A percentile compares a stretch with the other conserved stretches of the same genome.
phyloP scores from a whole-genome alignment of 2,113 vertebrate species.

The Psittacula cyanocephala region DNA sequence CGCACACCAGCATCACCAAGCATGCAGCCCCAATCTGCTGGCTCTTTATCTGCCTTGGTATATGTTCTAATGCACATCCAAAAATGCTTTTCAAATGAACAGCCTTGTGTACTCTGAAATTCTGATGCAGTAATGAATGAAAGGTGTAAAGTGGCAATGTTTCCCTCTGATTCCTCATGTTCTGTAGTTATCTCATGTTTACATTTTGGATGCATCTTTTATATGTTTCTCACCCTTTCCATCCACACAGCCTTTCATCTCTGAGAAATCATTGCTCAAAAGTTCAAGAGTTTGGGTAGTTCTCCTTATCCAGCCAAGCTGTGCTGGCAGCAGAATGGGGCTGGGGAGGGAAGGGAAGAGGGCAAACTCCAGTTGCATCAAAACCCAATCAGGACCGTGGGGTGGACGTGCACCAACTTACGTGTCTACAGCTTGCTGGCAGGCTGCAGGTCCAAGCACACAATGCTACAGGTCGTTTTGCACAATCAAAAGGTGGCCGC shows the following conservation, averaged over 20 bases:
- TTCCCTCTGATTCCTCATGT: background rate
- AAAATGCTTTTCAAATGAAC: background rate
- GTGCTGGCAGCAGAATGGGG: background rate
- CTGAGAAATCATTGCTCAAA: background rate
- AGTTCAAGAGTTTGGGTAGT: background rate
- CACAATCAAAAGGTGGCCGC: background rate
- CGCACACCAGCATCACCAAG: no score
- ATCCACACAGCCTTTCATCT: background rate
- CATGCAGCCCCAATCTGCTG: background rate
- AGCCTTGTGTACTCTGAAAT: background rate
- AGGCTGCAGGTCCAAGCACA: background rate
- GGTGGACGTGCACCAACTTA: fast-evolving
- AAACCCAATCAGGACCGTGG: background rate
- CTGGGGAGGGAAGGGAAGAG: background rate
- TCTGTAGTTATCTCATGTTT: background rate
- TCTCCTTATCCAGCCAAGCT: background rate
- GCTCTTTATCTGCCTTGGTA: background rate
- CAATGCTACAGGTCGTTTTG: fast-evolving
- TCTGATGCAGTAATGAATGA: background rate
- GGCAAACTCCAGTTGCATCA: background rate
- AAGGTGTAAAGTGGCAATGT: background rate
- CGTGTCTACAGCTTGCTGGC: background rate
- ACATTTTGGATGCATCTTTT: background rate
- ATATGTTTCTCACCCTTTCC: background rate
- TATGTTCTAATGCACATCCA: background rate